Base-by-base conservation (phyloP, 2,888 invertebrate genomes). In the Metacarcinus magister region DNA sequence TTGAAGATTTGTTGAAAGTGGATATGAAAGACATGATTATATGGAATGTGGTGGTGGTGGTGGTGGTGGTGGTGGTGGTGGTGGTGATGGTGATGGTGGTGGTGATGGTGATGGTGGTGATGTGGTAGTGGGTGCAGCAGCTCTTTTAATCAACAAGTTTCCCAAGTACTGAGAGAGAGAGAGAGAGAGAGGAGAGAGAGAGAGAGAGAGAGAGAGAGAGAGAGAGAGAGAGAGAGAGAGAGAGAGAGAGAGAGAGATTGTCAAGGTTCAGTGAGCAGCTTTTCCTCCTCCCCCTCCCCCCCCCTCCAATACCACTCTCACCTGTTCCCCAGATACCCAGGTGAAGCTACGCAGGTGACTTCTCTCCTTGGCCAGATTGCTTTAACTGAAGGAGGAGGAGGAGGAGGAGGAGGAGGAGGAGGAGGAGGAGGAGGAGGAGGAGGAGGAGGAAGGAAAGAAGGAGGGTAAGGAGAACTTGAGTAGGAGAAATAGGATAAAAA, bases 341-440 rank as follows among this genome's bases (percentile, higher is more conserved):
- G 67, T 67, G 67, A 19, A 23, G 5, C 67, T 67, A n/a, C 67
- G 16, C n/a, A 67, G 67, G 67, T 67, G 67, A 67, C 67, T 67
- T 23, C 67, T 67, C 67, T 67, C 67, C 67, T 67, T 67, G 67
- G 67, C 67, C 67, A n/a, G 67, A 54, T 54, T 54, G 54, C 54
- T 54, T 54, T 16, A 13, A 0, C 54, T 54, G 54, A 10, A 67
- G 67, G 67, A 67, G 67, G 67, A 67, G 67, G 67, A 67, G 67
- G 67, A 67, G 67, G 67, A 67, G n/a, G 67, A n/a, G 67, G 67
- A 67, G 67, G 67, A 67, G 67, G 67, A 67, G 67, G 67, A 67
- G n/a, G 67, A 67, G 5, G 67, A 67, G n/a, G n/a, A 67, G 67
- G 67, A 67, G 67, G n/a, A 23, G 19, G 7, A 67, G 5, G 67